Evolutionary conservation across 2,888 invertebrate species (phyloP).

Genomic region (Teleogryllus oceanicus): DNA sequence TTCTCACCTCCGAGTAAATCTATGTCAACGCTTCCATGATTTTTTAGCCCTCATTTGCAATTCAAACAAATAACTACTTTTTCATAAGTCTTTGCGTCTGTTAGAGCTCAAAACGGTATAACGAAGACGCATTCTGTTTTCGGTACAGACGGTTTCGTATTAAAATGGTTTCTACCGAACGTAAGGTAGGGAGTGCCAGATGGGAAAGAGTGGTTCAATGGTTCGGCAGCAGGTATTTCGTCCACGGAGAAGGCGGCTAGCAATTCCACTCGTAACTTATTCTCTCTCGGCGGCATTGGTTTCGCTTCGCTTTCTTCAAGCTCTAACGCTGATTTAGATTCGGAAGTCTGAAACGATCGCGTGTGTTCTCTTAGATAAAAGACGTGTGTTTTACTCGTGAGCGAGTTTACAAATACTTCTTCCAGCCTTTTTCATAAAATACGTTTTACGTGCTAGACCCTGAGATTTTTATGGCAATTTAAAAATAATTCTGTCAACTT

Average conservation of each 20-base stretch:
- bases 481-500: no score
- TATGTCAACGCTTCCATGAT: conserved; percentile 32
- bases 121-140: neutral
- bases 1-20: conserved; percentile 33
- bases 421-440: neutral
- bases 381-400: no score
- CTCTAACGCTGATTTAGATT: neutral
- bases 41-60: conserved; percentile 32
- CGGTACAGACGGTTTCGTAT: neutral
- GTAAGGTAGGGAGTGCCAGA: no score
- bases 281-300: neutral
- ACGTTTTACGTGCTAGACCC: no score
- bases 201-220: no score
- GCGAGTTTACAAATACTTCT: neutral
- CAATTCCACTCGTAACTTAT: neutral
- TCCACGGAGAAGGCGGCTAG: no score
- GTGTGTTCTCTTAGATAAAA: no score
- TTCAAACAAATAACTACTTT: conserved; percentile 33
- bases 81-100: conserved; percentile 4
- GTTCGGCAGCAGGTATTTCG: no score
- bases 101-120: conserved; percentile 10
- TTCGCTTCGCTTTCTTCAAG: neutral
- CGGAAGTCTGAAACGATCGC: neutral
- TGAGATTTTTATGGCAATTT: no score
- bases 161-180: neutral